These are phyloP conservation scores for Euglossa dilemma DNA, from an alignment of 1,140 invertebrate genomes.

Conservation along the genomic window DNA sequence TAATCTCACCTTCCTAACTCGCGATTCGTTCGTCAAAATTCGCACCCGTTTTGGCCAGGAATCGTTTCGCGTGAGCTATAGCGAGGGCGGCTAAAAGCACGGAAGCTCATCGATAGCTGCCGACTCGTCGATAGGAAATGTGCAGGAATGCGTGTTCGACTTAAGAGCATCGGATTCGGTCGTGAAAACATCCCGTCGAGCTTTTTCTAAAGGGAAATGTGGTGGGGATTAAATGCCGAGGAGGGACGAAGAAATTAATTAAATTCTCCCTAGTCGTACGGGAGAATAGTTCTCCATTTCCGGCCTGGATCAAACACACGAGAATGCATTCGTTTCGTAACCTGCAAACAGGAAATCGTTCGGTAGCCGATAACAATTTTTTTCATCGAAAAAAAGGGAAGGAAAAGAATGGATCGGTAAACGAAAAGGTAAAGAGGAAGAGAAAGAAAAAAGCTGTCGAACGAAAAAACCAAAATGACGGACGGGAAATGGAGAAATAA, in stretches of 20 bases:
- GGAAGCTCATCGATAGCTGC: background rate
- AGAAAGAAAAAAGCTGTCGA: too few species aligned
- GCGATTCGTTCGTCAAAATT: background rate
- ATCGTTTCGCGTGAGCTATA: background rate
- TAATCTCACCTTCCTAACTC: background rate
- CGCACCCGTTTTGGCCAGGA: background rate
- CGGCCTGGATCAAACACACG: background rate
- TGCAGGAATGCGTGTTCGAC: background rate
- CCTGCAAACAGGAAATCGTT: background rate
- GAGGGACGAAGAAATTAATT: constrained; percentile 6
- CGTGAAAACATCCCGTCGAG: background rate
- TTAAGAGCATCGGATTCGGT: constrained; percentile 1
- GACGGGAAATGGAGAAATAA: background rate
- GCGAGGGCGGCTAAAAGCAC: background rate
- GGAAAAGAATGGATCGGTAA: background rate
- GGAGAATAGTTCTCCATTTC: background rate
- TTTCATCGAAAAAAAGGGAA: background rate
- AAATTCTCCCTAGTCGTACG: background rate
- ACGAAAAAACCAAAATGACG: too few species aligned
- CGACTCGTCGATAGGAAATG: background rate
- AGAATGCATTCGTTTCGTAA: background rate
- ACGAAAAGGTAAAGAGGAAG: background rate
- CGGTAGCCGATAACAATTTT: background rate
- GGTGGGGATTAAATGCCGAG: background rate
- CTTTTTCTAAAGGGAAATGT: too few species aligned